Evolutionary conservation across 2,113 vertebrate genomes (phyloP), one percentile per base, ranked within the genome.

Genomic region (Cheirogaleus medius): DNA sequence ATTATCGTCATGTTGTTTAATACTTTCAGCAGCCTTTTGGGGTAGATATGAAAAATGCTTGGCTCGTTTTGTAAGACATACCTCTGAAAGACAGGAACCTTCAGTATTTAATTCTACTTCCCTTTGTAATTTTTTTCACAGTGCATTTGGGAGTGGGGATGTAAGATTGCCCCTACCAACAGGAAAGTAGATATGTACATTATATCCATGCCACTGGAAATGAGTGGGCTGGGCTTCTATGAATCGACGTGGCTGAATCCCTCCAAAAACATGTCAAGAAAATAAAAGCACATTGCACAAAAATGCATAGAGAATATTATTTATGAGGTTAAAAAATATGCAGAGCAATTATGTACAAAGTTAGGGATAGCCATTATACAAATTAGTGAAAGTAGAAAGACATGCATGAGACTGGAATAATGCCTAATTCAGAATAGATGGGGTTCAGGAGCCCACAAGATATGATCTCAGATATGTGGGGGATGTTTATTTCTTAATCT

Each of bases 401-500:
- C 14, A 7, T 18, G 12, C 4, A 9, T 18, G 20, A 15, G 32
- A 20, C 37, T 8, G 44, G 29, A 54, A 47, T 17, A 25, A 44
- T 23, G 37, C 13, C 88, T 20, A 4, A 25, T 64, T 37, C 34
- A 18, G 9, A 23, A 42, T 9, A 39, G 52, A 12, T 58, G 8
- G 0, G 34, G 34, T 23, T 32, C n/a, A 37, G 3, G 8, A 25
- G 13, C 13, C 8, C 37, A 1, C 20, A 10, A 12, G 20, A 34
- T 63, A 29, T 11, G 64, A 13, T n/a, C 80, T 68, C 52, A 69
- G 39, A 34, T 34, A 21, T 25, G 6, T 20, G 8, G 44, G 69
- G 52, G 14, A 5, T 63, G 52, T n/a, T 58, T 78, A 27, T 87
- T 63, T 78, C 29, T 54, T 91, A n/a, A 68, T 76, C 25, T 71